phyloP scores from a whole-genome alignment of 1,140 invertebrate genomes.

The Bicyclus anynana region DNA sequence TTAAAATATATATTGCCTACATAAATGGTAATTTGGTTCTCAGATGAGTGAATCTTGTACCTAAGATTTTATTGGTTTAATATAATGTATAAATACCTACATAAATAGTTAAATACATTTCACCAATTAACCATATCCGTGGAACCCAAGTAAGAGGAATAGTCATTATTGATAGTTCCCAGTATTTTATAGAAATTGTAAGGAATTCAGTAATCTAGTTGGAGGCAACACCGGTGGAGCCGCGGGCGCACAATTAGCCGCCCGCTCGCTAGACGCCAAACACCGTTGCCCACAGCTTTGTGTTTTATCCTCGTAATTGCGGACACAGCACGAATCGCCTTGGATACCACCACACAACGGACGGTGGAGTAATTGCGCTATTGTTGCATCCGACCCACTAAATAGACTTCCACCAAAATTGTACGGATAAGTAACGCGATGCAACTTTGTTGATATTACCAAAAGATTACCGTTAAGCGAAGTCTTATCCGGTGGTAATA shows the following conservation, averaged over 20 bases:
- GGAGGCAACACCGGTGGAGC: constrained; percentile 21
- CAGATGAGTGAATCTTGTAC: too few species aligned
- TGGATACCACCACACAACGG: constrained; percentile 44
- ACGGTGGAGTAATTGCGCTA: constrained; percentile 64
- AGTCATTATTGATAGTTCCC: too few species aligned
- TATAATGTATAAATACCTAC: too few species aligned
- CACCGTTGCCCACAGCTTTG: constrained; percentile 51
- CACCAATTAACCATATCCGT: too few species aligned
- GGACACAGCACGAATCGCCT: constrained; percentile 35
- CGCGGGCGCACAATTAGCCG: constrained; percentile 63
- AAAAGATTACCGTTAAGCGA: too few species aligned
- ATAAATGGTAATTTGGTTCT: too few species aligned
- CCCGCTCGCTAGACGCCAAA: constrained; percentile 39
- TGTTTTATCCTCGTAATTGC: constrained; percentile 69
- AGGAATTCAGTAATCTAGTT: neutral
- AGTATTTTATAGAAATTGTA: neutral
- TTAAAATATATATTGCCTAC: too few species aligned
- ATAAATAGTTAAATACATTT: too few species aligned
- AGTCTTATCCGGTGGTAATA: too few species aligned
- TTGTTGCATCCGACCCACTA: constrained; percentile 49
- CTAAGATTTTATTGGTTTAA: too few species aligned
- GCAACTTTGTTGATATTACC: constrained; percentile 5
- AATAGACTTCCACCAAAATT: constrained; percentile 52
- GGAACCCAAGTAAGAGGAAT: too few species aligned
- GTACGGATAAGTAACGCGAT: constrained; percentile 36